Evolutionary conservation across 2,113 vertebrate species (phyloP).

Genomic region (Chaetops frenatus): DNA sequence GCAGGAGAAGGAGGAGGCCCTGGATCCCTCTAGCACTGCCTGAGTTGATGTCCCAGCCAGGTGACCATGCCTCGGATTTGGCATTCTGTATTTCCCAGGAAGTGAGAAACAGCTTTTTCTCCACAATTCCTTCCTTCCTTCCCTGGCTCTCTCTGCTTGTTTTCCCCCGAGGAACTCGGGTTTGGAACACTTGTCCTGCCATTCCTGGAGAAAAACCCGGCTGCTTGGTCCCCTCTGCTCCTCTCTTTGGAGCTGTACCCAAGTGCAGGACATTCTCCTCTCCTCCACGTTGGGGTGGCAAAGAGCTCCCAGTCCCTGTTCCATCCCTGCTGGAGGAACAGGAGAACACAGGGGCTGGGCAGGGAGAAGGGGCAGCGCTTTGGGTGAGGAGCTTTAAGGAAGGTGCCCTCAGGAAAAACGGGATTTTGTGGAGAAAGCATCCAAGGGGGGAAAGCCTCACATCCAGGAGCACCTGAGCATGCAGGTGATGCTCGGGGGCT

Average conservation of each 20-base stretch:
- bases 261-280: neutral
- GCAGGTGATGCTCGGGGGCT: neutral
- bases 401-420: neutral
- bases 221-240: neutral
- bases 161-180: neutral
- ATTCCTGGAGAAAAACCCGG: fast-evolving
- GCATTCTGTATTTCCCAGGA: neutral
- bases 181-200: neutral
- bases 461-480: neutral
- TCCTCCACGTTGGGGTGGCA: neutral
- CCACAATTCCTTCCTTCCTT: neutral
- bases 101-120: neutral
- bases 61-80: fast-evolving
- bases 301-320: neutral
- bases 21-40: fast-evolving
- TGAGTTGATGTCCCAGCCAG: neutral
- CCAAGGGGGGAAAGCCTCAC: neutral
- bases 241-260: neutral
- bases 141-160: neutral
- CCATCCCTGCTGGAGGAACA: neutral
- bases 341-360: neutral
- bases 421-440: neutral
- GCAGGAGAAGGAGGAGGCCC: neutral
- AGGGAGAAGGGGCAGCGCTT: fast-evolving
- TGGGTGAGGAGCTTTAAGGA: neutral